Evolutionary conservation across 2,888 invertebrate genomes (phyloP), one percentile per base, ranked within the genome.

Genomic region (Heliothis peltigera): DNA sequence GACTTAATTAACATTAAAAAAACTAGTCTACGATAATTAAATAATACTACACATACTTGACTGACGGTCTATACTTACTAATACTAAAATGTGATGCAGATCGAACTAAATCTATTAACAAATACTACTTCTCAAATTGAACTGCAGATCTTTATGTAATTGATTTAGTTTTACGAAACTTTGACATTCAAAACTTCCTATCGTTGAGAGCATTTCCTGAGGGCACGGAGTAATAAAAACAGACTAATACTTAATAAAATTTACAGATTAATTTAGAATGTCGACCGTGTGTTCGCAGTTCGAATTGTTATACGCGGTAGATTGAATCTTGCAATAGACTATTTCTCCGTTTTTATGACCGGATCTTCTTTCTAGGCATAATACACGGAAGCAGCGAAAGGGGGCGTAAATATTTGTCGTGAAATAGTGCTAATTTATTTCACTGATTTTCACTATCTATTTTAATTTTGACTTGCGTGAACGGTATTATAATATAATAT

Each of bases 31-130:
- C 10, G n/a, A 21, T 7, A 15, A 35, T 21, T 51, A 35, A 51
- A 39, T 53, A 5, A 35, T 46, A 28, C 17, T 46, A 48, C 25
- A 21, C 42, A 57, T 48, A 54, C 8, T 48, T 53, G 19, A 28
- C 32, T 49, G 8, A 42, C 42, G 28, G 39, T 39, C 48, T 47
- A 65, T 53, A 56, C 39, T 64, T 61, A 70, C 55, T 59, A 69
- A 70, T 61, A 75, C 65, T 66, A 62, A 71, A 71, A 63, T 59
- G 55, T 79, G 65, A 71, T 79, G 66, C 59, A 60, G 54, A 49
- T 44, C 53, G 70, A 70, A 54, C 39, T 55, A 19, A 62, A 32
- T 5, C 25, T 56, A 67, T 2, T 25, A 35, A 70, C 46, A 42
- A 47, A 2, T 51, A 63, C 1, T 1, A 64, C 21, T 44, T 49